Evolutionary conservation across 2,888 invertebrate species (phyloP), one percentile per base, ranked within the genome.

Genomic region (Drosophila testacea): DNA sequence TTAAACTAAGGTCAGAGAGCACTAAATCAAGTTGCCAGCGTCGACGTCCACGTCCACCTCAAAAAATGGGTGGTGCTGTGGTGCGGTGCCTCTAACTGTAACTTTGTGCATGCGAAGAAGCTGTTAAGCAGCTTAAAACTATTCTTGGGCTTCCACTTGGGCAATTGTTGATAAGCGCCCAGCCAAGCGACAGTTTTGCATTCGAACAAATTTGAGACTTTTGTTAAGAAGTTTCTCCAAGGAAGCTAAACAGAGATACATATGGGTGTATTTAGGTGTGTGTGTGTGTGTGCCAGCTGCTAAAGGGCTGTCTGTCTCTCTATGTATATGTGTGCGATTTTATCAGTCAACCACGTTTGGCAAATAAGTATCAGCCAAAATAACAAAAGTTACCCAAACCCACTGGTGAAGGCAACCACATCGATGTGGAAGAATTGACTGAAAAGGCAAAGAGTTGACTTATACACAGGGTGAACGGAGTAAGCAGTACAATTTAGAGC

Each of bases 1-100:
- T 91, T 91, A 90, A 92, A 91, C 92, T 91, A 88, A 92, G 92
- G 92, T 92, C 92, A 92, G 86, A 92, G 91, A 90, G 91, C 92
- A 92, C 90, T 92, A 92, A 92, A 92, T 92, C 92, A 92, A 91
- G 89, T 91, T 87, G 86, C 88, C 87, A 86, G 83, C 79, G 69
- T 42, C 62, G 41, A 67, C 39, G 62, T 52, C 44, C 36, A 34
- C 22, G 32, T 32, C 32, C 32, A 30, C 30, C 6, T 30, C 7
- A 5, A 32, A 7, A 6, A 32, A 30, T n/a, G 30, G 56, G 30
- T 28, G 51, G 9, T 38, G 34, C n/a, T 38, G 32, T 6, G 27
- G 34, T 13, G 50, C 4, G 13, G 42, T 11, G 34, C 28, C 27
- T n/a, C n/a, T 10, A 22, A 42, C 50, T 52, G 34, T 63, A 77